Percentiles rank a stretch among this genome's conserved stretches.
Conservation (phyloP, 2,797 vertebrate species). For the Etheostoma perlongum region DNA sequence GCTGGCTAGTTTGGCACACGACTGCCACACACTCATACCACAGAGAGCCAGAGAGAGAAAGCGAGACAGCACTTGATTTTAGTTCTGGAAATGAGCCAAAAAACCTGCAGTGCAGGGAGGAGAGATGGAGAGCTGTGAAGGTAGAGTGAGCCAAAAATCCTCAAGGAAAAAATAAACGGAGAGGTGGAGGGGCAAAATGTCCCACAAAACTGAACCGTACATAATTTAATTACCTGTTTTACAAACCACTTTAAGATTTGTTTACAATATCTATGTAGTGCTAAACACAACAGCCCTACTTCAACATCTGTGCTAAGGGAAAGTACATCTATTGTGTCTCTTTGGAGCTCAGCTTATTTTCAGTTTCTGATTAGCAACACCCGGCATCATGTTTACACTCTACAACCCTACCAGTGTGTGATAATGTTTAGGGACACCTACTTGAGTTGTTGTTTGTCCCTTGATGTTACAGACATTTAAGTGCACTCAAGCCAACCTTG, state of each 20-base stretch:
- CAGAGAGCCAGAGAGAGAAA: slow-evolving; percentile 53
- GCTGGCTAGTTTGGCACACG: slow-evolving; percentile 78
- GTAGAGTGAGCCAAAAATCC: slow-evolving; percentile 62
- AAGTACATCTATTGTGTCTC: slow-evolving; percentile 31
- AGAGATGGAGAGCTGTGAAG: slow-evolving; percentile 65
- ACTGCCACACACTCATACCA: slow-evolving; percentile 68
- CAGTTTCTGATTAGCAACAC: slow-evolving; percentile 53
- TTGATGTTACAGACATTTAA: slow-evolving; percentile 35
- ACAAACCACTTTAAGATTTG: slow-evolving; percentile 76
- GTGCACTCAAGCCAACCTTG: slow-evolving; percentile 12
- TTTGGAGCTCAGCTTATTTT: slow-evolving; percentile 42
- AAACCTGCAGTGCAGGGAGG: slow-evolving; percentile 67
- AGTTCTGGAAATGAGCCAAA: slow-evolving; percentile 72
- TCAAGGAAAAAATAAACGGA: slow-evolving; percentile 62
- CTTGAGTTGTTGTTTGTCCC: slow-evolving; percentile 37
- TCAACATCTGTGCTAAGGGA: slow-evolving; percentile 11
- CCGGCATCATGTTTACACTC: slow-evolving; percentile 43
- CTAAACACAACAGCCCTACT: slow-evolving; percentile 38
- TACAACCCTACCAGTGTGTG: slow-evolving; percentile 8
- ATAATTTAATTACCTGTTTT: slow-evolving; percentile 81
- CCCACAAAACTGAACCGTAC: slow-evolving; percentile 68
- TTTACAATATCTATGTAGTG: slow-evolving; percentile 65
- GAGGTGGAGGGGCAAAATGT: slow-evolving; percentile 62
- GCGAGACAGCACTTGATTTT: slow-evolving; percentile 66
- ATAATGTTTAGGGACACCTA: slow-evolving; percentile 13